Percentiles rank a stretch among this genome's conserved stretches.
Conservation (phyloP, 2,888 invertebrate species). For the Podotricha telesiphe region DNA sequence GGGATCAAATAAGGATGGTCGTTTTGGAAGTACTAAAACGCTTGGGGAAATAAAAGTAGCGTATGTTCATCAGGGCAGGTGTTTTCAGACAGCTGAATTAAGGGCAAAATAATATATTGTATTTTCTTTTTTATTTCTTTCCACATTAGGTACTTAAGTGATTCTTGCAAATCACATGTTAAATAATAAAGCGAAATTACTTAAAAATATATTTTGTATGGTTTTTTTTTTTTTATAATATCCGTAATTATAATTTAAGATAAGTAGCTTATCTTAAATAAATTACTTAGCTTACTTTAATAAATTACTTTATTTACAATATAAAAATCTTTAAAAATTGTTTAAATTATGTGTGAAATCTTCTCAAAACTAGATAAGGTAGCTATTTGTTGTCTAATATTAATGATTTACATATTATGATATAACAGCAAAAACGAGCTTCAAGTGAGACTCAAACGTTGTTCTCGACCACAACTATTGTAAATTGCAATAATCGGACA, state of each 20-base stretch:
- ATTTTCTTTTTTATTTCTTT: slow-evolving; percentile 37
- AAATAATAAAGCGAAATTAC: not conserved
- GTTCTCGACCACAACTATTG: not conserved
- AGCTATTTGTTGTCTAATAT: not conserved
- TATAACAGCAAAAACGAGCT: not conserved
- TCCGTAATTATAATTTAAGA: too few species aligned
- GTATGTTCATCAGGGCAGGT: slow-evolving; percentile 65
- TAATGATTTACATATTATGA: not conserved
- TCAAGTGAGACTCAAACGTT: slow-evolving; percentile 2
- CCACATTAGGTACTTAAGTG: slow-evolving; percentile 1
- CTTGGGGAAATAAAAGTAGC: slow-evolving; percentile 72
- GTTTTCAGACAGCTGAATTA: slow-evolving; percentile 59
- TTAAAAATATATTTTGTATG: not conserved
- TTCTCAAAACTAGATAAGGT: not conserved
- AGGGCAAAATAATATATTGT: slow-evolving; percentile 50
- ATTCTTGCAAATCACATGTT: not conserved
- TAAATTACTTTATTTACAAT: too few species aligned
- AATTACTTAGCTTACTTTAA: too few species aligned
- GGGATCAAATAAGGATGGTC: slow-evolving; percentile 68
- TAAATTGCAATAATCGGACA: slow-evolving; percentile 40
- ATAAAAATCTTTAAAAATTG: too few species aligned
- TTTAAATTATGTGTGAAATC: not conserved
- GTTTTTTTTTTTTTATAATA: too few species aligned
- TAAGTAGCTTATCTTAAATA: too few species aligned
- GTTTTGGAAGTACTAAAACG: slow-evolving; percentile 68